Conservation (phyloP, 2,113 vertebrate species). For the Saccopteryx bilineata region DNA sequence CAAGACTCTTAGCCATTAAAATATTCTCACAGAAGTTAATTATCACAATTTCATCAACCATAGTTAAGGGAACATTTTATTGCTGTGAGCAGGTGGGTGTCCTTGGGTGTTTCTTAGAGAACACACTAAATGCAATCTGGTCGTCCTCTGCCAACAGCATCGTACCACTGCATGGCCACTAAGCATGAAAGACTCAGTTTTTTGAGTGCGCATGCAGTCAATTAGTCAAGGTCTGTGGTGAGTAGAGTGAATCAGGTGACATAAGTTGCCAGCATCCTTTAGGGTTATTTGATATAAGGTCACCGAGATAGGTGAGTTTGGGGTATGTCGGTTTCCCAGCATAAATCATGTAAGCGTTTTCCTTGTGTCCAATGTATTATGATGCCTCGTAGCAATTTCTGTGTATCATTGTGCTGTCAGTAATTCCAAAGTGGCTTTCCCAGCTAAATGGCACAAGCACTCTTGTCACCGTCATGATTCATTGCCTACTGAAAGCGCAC, state of each 20-base stretch:
- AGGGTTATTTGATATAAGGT: conserved; percentile 20
- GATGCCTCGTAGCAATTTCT: not conserved
- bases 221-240: not conserved
- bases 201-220: not conserved
- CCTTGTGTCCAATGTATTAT: not conserved
- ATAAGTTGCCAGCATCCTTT: not conserved
- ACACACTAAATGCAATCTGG: not conserved
- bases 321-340: not conserved
- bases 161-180: too few relatives aligned
- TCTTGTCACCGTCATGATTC: conserved; percentile 15
- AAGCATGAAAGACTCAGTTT: not conserved
- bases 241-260: not conserved
- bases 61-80: not conserved
- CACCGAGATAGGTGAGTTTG: not conserved
- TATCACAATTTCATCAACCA: conserved; percentile 21
- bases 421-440: conserved; percentile 52
- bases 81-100: conserved; percentile 14
- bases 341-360: not conserved
- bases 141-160: not conserved
- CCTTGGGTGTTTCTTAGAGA: conserved; percentile 12
- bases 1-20: conserved; percentile 14
- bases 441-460: not conserved
- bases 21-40: conserved; percentile 58
- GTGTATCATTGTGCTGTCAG: not conserved
- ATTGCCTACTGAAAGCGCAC: conserved; percentile 5